These are phyloP conservation scores for Muschampia plurimacula DNA, from an alignment of 2,888 invertebrate genomes.

Conservation along the genomic window DNA sequence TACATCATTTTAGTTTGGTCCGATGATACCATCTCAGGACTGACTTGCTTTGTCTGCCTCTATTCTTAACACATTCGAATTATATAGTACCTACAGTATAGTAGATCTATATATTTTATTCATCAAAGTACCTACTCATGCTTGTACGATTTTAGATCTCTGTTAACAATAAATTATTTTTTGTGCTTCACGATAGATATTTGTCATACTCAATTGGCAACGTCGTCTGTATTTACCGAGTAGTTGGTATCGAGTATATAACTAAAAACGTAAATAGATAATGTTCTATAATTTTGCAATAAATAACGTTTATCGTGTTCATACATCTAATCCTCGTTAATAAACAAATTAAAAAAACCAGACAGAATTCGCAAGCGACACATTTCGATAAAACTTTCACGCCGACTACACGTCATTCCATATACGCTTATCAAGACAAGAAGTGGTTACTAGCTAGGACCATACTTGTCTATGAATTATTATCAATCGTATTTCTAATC, in stretches of 20 bases:
- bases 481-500: conserved; percentile 25
- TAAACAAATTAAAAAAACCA: not conserved
- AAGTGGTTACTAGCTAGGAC: conserved; percentile 6
- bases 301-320: not conserved
- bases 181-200: not conserved
- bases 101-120: too few species aligned
- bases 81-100: too few species aligned
- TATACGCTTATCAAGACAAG: conserved; percentile 25
- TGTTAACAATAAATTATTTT: too few species aligned
- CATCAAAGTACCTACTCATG: too few species aligned
- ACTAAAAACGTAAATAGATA: not conserved
- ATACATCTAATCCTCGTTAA: not conserved
- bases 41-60: conserved; percentile 26
- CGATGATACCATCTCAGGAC: conserved; percentile 44
- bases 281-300: not conserved
- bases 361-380: not conserved
- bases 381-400: conserved; percentile 26
- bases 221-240: not conserved
- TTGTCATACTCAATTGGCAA: not conserved
- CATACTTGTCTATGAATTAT: conserved; percentile 17
- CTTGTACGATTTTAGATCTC: too few species aligned
- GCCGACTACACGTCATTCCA: conserved; percentile 15
- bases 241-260: too few species aligned
- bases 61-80: conserved; percentile 38
- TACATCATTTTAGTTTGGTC: conserved; percentile 44